Evolutionary conservation across 2,888 invertebrate species (phyloP), one percentile per base, ranked within the genome.

Genomic region (Pristionchus mayeri): DNA sequence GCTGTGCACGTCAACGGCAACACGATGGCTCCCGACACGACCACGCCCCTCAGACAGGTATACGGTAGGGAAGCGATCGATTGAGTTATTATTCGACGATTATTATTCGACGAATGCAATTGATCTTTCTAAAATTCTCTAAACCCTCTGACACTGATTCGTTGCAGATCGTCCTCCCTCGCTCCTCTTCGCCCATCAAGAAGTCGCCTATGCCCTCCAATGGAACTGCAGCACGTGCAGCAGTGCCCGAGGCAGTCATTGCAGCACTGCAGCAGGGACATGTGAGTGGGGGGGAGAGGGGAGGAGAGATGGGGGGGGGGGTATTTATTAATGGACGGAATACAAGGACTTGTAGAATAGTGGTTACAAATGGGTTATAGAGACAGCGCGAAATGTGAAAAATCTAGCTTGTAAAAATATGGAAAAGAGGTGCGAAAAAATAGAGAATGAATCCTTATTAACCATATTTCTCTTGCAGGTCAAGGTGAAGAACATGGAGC

Each of bases 11-110:
- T 40, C 13, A n/a, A 40, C 40, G 71, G 40, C 37, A 6, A 13
- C 44, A 44, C 40, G 18, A 78, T 78, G 76, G 76, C 76, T 78
- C 76, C 76, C 50, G 76, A 78, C 50, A 78, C 76, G 76, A 75
- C 75, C 24, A 44, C 71, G 11, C 30, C 40, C n/a, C 71, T 40
- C 40, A 44, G 71, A 71, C 71, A 71, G 71, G 71, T 71, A 57
- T 57, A 71, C 44, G 71, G 71, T 71, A 71, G 71, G 7, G 54
- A 21, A 54, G 6, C 30, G 16, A 16, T 11, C 7, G 44, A 44
- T 44, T 9, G 44, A 44, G 13, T 44, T 9, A 9, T 44, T 44
- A 44, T 44, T 6, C 6, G 44, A 9, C 6, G 44, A 44, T 9
- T 44, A 44, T 6, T 44, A 44, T 44, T 44, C 44, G 44, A 44